Evolutionary conservation across 2,888 invertebrate species (phyloP).

Genomic region (Mythimna loreyi): DNA sequence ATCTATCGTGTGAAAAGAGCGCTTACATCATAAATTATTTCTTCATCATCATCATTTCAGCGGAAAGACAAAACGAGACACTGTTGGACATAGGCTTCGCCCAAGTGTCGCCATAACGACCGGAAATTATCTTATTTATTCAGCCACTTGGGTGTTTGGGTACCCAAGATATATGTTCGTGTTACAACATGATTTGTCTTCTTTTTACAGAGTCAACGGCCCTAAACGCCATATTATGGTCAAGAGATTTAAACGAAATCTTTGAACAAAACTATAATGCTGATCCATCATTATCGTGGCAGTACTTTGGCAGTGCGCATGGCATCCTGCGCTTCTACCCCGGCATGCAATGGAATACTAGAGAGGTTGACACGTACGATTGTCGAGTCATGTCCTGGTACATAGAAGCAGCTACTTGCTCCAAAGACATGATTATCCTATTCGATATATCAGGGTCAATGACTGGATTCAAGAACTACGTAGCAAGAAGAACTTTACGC

Average conservation of each 20-base stretch:
- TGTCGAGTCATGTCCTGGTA: constrained; percentile 98
- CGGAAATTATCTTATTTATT: too few species aligned
- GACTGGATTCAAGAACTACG: constrained; percentile 95
- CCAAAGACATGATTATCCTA: constrained; percentile 98
- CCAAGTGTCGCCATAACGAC: too few species aligned
- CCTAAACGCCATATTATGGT: constrained; percentile 94
- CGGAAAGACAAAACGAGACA: too few species aligned
- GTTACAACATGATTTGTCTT: background rate
- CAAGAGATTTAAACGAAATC: constrained; percentile 95
- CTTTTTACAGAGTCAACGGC: constrained; percentile 81
- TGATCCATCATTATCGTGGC: constrained; percentile 98
- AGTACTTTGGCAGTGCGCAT: constrained; percentile 98
- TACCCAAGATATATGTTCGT: background rate
- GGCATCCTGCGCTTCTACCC: constrained; percentile 98
- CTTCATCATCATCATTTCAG: too few species aligned
- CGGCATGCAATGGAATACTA: constrained; percentile 93
- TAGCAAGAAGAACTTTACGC: constrained; percentile 96
- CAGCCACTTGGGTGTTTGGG: too few species aligned
- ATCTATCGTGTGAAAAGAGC: background rate
- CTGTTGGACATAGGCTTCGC: too few species aligned
- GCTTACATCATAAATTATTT: background rate
- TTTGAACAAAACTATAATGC: constrained; percentile 96
- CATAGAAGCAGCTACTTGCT: constrained; percentile 99
- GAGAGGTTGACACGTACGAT: constrained; percentile 95
- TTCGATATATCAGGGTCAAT: constrained; percentile 99